Percentiles rank a stretch among this genome's conserved stretches.
phyloP scores from a whole-genome alignment of 2,113 vertebrate species.

The Noctilio leporinus region DNA sequence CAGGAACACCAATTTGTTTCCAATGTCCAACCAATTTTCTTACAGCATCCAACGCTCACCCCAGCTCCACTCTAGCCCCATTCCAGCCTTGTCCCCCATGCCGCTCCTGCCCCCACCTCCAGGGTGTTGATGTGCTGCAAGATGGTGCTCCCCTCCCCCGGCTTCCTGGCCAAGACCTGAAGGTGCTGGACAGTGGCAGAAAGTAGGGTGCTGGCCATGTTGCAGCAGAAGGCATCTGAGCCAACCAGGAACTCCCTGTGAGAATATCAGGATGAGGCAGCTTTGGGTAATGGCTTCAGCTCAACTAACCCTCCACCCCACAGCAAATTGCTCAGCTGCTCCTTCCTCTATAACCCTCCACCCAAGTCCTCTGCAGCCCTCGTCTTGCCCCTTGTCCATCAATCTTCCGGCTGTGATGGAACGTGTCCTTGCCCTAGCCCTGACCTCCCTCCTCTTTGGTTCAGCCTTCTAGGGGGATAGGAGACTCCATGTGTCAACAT shows the following conservation, averaged over 20 bases:
- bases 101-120: slow-evolving; percentile 65
- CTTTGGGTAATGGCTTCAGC: background rate
- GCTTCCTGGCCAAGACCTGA: slow-evolving; percentile 27
- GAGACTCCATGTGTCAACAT: background rate
- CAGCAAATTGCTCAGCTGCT: background rate
- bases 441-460: background rate
- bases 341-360: background rate
- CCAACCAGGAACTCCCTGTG: slow-evolving; percentile 81
- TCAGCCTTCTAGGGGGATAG: background rate
- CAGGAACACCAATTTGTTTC: background rate
- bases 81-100: background rate
- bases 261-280: background rate
- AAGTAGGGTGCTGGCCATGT: slow-evolving; percentile 71
- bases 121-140: slow-evolving; percentile 74
- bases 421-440: background rate
- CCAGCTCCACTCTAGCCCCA: background rate
- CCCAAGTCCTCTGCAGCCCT: background rate
- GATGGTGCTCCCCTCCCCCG: slow-evolving; percentile 69
- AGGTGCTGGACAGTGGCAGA: slow-evolving; percentile 77
- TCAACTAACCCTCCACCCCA: background rate
- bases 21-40: background rate
- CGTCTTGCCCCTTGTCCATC: background rate
- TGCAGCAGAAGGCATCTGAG: slow-evolving; percentile 76
- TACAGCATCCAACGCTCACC: background rate
- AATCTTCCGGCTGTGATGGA: background rate